Conservation (phyloP, 2,888 invertebrate species). For the Patella pellucida region DNA sequence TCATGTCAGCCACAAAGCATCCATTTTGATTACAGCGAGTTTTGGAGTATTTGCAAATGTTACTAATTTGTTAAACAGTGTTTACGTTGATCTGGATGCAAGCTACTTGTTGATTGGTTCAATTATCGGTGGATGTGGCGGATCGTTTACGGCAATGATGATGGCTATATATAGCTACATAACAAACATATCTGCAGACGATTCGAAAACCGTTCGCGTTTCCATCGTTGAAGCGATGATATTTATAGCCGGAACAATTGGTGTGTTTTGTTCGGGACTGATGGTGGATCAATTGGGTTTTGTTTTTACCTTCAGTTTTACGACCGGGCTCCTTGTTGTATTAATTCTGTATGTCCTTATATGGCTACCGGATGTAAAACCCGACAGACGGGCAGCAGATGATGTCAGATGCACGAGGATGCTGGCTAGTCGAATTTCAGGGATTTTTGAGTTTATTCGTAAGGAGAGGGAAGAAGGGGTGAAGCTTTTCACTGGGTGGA, state of each 20-base stretch:
- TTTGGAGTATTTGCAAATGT: constrained; percentile 59
- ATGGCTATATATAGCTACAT: constrained; percentile 80
- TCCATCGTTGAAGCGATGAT: constrained; percentile 87
- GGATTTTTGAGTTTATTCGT: constrained; percentile 44
- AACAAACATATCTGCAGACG: constrained; percentile 81
- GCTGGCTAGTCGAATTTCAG: constrained; percentile 29
- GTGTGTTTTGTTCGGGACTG: constrained; percentile 85
- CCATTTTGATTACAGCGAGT: constrained; percentile 49
- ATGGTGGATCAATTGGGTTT: constrained; percentile 74
- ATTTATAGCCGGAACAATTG: constrained; percentile 86
- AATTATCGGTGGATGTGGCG: constrained; percentile 69
- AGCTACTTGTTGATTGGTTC: constrained; percentile 69
- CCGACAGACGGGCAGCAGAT: not conserved
- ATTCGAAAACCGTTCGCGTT: constrained; percentile 83
- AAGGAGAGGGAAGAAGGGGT: constrained; percentile 40
- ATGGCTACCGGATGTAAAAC: constrained; percentile 32
- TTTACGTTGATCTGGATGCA: constrained; percentile 44
- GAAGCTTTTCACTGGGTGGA: constrained; percentile 36
- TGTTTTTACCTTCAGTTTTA: constrained; percentile 67
- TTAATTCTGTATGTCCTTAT: constrained; percentile 68
- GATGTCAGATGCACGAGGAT: constrained; percentile 19
- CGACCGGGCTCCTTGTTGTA: constrained; percentile 58
- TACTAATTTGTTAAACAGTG: constrained; percentile 59
- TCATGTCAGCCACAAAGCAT: constrained; percentile 70
- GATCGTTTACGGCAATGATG: constrained; percentile 71